A percentile compares a stretch with the other conserved stretches of the same genome.
Conservation (phyloP, 2,888 invertebrate species). For the Nycteola revayana region DNA sequence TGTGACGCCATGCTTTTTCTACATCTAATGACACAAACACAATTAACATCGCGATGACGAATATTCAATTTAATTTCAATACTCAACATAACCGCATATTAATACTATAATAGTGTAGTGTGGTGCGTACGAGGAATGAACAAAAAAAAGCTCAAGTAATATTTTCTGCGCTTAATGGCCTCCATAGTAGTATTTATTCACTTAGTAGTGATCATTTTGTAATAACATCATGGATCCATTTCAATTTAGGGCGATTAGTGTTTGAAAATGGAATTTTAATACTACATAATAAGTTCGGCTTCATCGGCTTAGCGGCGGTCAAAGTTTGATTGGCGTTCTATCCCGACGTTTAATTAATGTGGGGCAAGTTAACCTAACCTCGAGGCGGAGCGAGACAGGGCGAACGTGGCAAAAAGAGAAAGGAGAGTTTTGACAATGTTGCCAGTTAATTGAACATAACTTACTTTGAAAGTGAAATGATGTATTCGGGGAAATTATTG, state of each 20-base stretch:
- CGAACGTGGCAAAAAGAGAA: constrained; percentile 46
- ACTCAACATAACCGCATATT: constrained; percentile 30
- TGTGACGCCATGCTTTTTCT: constrained; percentile 63
- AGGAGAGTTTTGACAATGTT: constrained; percentile 55
- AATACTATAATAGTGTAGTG: too few species aligned
- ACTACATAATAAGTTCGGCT: constrained; percentile 76
- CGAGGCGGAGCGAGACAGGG: constrained; percentile 50
- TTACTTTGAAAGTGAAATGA: constrained; percentile 59
- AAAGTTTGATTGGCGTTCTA: constrained; percentile 80
- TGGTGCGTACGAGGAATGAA: too few species aligned
- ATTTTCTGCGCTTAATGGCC: constrained; percentile 24
- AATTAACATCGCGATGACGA: constrained; percentile 54
- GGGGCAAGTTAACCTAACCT: constrained; percentile 58
- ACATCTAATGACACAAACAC: constrained; percentile 55
- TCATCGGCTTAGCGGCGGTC: constrained; percentile 75
- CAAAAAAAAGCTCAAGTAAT: too few species aligned
- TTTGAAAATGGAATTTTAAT: constrained; percentile 77
- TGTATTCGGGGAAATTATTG: constrained; percentile 57
- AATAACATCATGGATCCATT: constrained; percentile 53
- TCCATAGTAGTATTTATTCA: constrained; percentile 41
- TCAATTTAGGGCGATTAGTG: constrained; percentile 61
- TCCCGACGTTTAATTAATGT: constrained; percentile 77
- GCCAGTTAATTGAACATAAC: constrained; percentile 67
- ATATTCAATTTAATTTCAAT: constrained; percentile 46
- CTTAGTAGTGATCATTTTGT: constrained; percentile 48